Evolutionary conservation across 2,113 vertebrate genomes (phyloP).

Genomic region (Embiotoca jacksoni): DNA sequence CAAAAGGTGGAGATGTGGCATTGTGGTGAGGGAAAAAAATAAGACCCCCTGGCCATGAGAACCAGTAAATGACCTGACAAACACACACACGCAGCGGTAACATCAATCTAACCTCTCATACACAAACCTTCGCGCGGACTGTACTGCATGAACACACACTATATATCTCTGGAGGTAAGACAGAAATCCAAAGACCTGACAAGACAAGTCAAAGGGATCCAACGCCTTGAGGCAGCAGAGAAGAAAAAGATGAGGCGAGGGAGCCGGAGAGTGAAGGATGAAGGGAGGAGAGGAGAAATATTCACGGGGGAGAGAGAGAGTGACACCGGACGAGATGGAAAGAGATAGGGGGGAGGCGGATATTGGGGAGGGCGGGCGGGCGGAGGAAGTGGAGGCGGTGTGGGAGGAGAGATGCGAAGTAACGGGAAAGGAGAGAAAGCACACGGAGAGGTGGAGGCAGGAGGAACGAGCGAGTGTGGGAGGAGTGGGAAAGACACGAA

Average conservation of each 20-base stretch:
- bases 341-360: constrained; percentile 46
- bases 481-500: constrained; percentile 69
- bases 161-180: constrained; percentile 67
- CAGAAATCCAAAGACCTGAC: constrained; percentile 77
- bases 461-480: constrained; percentile 64
- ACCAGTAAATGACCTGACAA: constrained; percentile 59
- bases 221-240: constrained; percentile 60
- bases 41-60: constrained; percentile 52
- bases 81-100: constrained; percentile 36
- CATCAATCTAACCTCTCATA: constrained; percentile 35
- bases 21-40: constrained; percentile 51
- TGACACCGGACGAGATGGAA: constrained; percentile 59
- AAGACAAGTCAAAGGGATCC: constrained; percentile 77
- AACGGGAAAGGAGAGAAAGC: constrained; percentile 50
- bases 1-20: constrained; percentile 48
- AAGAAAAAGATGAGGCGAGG: constrained; percentile 53
- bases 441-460: constrained; percentile 52
- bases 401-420: constrained; percentile 52
- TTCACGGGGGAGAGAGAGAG: constrained; percentile 53
- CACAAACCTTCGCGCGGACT: constrained; percentile 50
- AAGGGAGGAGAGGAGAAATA: constrained; percentile 51
- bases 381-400: constrained; percentile 32
- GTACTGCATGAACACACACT: constrained; percentile 58
- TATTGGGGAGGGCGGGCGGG: constrained; percentile 36
- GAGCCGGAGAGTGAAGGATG: constrained; percentile 59